Evolutionary conservation across 1,140 invertebrate genomes (phyloP).

Genomic region (Aporrectodea caliginosa): DNA sequence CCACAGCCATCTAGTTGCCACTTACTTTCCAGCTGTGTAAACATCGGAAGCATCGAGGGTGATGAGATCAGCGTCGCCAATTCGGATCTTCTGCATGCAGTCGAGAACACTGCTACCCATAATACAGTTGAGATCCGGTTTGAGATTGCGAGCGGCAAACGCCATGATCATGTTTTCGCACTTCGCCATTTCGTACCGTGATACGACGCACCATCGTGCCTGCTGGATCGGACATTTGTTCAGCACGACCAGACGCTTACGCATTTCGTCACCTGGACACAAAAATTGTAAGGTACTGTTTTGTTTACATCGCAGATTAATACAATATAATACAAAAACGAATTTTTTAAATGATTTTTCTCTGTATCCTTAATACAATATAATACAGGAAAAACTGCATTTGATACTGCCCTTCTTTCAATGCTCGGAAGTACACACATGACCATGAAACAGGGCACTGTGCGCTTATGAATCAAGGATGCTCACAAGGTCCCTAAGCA

Average conservation of each 20-base stretch:
- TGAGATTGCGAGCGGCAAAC: slow-evolving; percentile 77
- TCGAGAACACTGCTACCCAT: slow-evolving; percentile 78
- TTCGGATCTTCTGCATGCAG: slow-evolving; percentile 74
- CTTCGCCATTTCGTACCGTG: slow-evolving; percentile 82
- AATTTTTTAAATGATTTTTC: no score
- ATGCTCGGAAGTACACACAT: no score
- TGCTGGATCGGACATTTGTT: slow-evolving; percentile 47
- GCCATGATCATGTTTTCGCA: slow-evolving; percentile 88
- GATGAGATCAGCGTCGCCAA: slow-evolving; percentile 64
- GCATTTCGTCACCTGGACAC: slow-evolving; percentile 42
- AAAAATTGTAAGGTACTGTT: no score
- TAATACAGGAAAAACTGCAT: no score
- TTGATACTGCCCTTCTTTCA: no score
- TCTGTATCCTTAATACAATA: no score
- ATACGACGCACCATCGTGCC: slow-evolving; percentile 72
- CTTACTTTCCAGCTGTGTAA: slow-evolving; percentile 52
- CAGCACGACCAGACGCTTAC: slow-evolving; percentile 39
- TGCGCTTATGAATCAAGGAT: no score
- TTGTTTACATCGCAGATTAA: no score
- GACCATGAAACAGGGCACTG: no score
- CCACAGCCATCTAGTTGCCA: slow-evolving; percentile 9
- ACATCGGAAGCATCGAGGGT: slow-evolving; percentile 55
- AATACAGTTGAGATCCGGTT: slow-evolving; percentile 82
- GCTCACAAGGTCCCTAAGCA: no score
- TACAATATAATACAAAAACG: no score